Conservation (phyloP, 2,113 vertebrate species). For the Poeciliopsis prolifica region DNA sequence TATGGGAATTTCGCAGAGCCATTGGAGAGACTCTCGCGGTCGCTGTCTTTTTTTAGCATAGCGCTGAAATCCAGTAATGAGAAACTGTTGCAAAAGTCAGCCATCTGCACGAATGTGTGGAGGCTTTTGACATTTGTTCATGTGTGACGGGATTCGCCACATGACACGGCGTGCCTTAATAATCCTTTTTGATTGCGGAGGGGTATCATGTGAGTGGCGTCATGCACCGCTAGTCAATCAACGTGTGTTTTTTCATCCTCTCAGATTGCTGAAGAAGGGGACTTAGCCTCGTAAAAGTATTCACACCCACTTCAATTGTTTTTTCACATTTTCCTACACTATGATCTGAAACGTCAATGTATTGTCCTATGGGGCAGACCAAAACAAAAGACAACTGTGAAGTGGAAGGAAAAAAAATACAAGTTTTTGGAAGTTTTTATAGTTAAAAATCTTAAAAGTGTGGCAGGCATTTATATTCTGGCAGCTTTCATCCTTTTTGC, state of each 20-base stretch:
- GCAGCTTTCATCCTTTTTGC: too few relatives aligned
- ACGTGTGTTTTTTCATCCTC: background rate
- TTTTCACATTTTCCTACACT: background rate
- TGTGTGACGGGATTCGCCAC: background rate
- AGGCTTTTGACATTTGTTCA: constrained; percentile 11
- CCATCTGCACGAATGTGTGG: background rate
- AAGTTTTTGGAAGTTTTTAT: too few relatives aligned
- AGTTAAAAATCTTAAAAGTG: too few relatives aligned
- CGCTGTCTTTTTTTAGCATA: background rate
- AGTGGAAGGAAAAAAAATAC: too few relatives aligned
- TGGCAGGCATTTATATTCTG: too few relatives aligned
- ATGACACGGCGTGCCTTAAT: constrained; percentile 13
- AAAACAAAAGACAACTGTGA: background rate
- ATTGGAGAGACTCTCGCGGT: background rate
- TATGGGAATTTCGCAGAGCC: background rate
- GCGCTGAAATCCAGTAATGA: background rate
- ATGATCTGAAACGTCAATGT: too few relatives aligned
- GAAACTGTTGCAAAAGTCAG: background rate
- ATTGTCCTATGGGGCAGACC: too few relatives aligned
- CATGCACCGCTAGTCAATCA: background rate
- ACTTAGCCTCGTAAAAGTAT: background rate
- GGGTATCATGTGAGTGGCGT: constrained; percentile 31
- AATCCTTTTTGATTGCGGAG: constrained; percentile 29
- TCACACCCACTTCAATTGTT: background rate
- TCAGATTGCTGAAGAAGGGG: background rate